Evolutionary conservation across 2,888 invertebrate genomes (phyloP).

Genomic region (Mythimna albipuncta): DNA sequence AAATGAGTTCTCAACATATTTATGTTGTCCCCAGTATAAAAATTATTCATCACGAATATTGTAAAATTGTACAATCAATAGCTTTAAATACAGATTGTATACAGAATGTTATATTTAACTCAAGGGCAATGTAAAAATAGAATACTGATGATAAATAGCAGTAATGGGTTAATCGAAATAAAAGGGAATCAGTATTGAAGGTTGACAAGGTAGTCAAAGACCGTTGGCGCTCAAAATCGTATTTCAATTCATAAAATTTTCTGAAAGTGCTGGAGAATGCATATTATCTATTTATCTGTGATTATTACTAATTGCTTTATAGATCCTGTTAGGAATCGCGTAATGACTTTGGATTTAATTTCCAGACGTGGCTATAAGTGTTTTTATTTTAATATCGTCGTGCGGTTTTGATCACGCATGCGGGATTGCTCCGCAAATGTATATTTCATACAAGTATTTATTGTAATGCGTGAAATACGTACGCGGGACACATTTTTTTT

Average conservation of each 20-base stretch:
- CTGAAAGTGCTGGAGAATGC: too few species aligned
- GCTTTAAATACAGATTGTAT: neutral
- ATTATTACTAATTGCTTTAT: neutral
- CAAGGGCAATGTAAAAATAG: constrained; percentile 10
- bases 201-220: neutral
- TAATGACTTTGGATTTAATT: neutral
- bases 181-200: constrained; percentile 7
- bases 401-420: too few species aligned
- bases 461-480: too few species aligned
- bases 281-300: too few species aligned
- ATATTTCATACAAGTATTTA: too few species aligned
- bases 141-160: neutral
- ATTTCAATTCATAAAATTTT: neutral
- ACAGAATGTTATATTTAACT: constrained; percentile 32
- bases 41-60: neutral
- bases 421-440: too few species aligned
- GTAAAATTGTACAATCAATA: neutral
- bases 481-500: too few species aligned
- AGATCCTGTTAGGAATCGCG: neutral
- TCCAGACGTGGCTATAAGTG: neutral
- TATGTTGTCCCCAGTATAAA: too few species aligned
- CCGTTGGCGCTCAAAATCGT: neutral
- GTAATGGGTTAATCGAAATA: neutral
- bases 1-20: too few species aligned
- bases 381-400: too few species aligned